These are phyloP conservation scores for Ophioninae sp. DNA, from an alignment of 2,888 invertebrate species.

Conservation along the genomic window DNA sequence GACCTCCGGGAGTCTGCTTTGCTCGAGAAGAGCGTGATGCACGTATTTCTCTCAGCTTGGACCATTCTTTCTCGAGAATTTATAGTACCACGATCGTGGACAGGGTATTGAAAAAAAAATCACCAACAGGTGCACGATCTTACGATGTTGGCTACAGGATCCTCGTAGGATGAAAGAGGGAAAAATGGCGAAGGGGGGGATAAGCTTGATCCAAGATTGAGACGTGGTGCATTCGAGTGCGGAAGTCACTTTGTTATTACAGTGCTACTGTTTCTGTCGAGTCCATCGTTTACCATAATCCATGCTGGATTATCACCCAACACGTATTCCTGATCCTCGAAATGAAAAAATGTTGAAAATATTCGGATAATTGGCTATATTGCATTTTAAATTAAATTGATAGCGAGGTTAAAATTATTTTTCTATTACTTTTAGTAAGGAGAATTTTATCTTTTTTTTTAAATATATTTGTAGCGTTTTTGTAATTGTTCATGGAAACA, in stretches of 20 bases:
- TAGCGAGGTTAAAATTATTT: background rate
- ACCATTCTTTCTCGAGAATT: slow-evolving; percentile 46
- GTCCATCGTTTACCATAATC: slow-evolving; percentile 13
- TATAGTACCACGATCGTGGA: slow-evolving; percentile 55
- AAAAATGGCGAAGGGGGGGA: background rate
- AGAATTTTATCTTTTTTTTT: background rate
- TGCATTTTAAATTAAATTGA: background rate
- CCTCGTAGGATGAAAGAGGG: no score
- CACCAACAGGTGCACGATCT: slow-evolving; percentile 58
- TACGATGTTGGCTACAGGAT: slow-evolving; percentile 41
- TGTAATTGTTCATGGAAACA: background rate
- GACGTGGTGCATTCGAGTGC: slow-evolving; percentile 23
- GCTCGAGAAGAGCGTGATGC: slow-evolving; percentile 57
- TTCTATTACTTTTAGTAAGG: background rate
- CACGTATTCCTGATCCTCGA: background rate
- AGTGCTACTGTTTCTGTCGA: slow-evolving; percentile 14
- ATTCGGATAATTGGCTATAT: background rate
- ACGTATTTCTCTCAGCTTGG: slow-evolving; percentile 41
- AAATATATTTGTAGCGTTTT: background rate
- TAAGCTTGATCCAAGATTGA: slow-evolving; percentile 31
- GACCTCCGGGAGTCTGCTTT: slow-evolving; percentile 39
- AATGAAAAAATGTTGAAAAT: slow-evolving; percentile 1
- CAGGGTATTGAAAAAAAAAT: slow-evolving; percentile 56
- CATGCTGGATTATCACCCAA: background rate
- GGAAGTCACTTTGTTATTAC: slow-evolving; percentile 22